phyloP scores from a whole-genome alignment of 1,140 invertebrate species.

The Antheraea pernyi region DNA sequence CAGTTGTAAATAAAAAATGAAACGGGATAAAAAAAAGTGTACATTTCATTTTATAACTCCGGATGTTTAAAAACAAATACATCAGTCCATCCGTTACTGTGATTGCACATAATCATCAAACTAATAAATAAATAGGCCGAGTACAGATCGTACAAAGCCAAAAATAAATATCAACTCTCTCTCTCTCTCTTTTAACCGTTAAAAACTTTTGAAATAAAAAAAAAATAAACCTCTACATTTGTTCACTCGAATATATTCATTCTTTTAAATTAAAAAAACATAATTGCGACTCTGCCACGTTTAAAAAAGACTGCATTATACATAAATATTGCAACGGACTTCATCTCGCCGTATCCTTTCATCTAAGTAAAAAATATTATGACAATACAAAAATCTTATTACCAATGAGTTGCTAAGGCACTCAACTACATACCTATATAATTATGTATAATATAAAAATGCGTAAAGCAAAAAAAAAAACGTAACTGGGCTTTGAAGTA shows the following conservation, averaged over 20 bases:
- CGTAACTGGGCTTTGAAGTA: conserved; percentile 33
- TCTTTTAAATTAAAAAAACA: conserved; percentile 17
- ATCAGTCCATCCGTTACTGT: conserved; percentile 69
- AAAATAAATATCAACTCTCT: conserved; percentile 45
- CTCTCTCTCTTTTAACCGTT: conserved; percentile 7
- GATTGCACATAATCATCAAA: conserved; percentile 66
- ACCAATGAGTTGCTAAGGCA: conserved; percentile 75
- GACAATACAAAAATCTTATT: conserved; percentile 37
- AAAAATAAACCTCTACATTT: not conserved
- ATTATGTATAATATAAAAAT: conserved; percentile 61
- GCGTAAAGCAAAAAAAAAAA: conserved; percentile 50
- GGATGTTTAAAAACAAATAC: conserved; percentile 42
- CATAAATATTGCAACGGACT: conserved; percentile 11
- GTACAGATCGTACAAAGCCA: conserved; percentile 1
- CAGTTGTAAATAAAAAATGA: conserved; percentile 28
- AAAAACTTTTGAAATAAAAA: not conserved
- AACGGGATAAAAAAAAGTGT: conserved; percentile 51
- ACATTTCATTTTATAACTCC: conserved; percentile 48
- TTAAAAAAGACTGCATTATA: conserved; percentile 6
- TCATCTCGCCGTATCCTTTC: not conserved
- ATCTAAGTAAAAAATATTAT: conserved; percentile 6
- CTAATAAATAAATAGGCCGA: conserved; percentile 15
- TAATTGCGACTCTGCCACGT: conserved; percentile 26
- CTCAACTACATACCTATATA: conserved; percentile 68
- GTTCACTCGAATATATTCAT: not conserved